Evolutionary conservation across 2,113 vertebrate species (phyloP), one percentile per base, ranked within the genome.

Genomic region (Galbula dea): DNA sequence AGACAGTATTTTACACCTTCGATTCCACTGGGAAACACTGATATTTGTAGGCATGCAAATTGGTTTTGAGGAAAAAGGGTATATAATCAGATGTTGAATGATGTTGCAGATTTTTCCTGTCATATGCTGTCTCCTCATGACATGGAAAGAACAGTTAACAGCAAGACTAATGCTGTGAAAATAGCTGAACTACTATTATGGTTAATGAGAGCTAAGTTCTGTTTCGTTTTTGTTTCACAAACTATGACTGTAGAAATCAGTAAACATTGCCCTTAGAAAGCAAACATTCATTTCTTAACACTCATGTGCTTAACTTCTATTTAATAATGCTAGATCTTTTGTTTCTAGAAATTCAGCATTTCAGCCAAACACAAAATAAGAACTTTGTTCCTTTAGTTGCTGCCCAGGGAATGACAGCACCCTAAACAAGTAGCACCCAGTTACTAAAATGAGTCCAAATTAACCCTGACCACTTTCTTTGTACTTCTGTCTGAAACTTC

Each of bases 1-100:
- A 97, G 61, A 87, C 89, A 97, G 89, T 95, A 95, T 96, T 96
- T 97, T 94, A 95, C 90, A 97, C 95, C 86, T 94, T 86, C 80
- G 94, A 73, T 94, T 97, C 80, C 89, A 94, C 69, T 72, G 91
- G 90, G 81, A 95, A 89, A 66, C 14, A 79, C 81, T 89, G 81
- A 62, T 87, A 92, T 90, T 89, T 93, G 90, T 83, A 91, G 61
- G 73, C 91, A 95, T 86, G 83, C 57, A 95, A 94, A 94, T 80
- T 59, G 55, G 43, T 59, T 91, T 85, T 59, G 82, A 87, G 61
- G 59, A 77, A 85, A 89, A 88, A 68, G 67, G 84, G 63, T 82
- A 94, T 34, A 73, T 80, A 94, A 94, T 94, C 95, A 91, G 89
- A 85, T 59, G 79, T n/a, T 91, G 88, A 91, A 94, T 75, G 83